phyloP scores from a whole-genome alignment of 1,140 invertebrate species.

The Telenomus remus region DNA sequence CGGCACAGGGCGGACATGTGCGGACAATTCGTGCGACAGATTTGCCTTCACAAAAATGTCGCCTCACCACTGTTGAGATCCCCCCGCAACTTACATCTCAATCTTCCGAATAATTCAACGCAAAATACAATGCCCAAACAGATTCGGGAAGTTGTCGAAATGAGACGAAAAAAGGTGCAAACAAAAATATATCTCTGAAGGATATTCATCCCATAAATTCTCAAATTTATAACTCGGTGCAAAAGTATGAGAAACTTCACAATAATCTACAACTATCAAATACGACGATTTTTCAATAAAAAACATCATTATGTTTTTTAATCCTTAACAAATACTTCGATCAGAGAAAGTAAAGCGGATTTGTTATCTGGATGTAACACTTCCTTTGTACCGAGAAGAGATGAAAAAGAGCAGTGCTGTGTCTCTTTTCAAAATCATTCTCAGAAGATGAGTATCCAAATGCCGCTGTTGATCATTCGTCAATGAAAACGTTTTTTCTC shows the following conservation, averaged over 20 bases:
- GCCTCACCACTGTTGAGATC: conserved; percentile 36
- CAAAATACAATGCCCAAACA: conserved; percentile 24
- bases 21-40: conserved; percentile 73
- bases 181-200: too few species aligned
- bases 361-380: conserved; percentile 41
- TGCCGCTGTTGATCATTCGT: conserved; percentile 33
- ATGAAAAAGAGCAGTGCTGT: conserved; percentile 33
- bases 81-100: conserved; percentile 52
- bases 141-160: conserved; percentile 21
- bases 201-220: too few species aligned
- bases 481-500: conserved; percentile 18
- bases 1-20: conserved; percentile 71
- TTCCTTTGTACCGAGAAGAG: conserved; percentile 42
- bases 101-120: conserved; percentile 51
- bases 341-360: conserved; percentile 34
- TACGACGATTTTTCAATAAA: too few species aligned
- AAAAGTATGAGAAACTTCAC: too few species aligned
- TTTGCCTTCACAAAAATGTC: conserved; percentile 65
- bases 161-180: background rate
- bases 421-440: conserved; percentile 32
- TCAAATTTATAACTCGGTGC: too few species aligned
- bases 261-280: too few species aligned
- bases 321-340: conserved; percentile 19
- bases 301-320: background rate
- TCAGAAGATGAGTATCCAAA: conserved; percentile 50